phyloP scores from a whole-genome alignment of 1,140 invertebrate species.

The Neodiprion fabricii region DNA sequence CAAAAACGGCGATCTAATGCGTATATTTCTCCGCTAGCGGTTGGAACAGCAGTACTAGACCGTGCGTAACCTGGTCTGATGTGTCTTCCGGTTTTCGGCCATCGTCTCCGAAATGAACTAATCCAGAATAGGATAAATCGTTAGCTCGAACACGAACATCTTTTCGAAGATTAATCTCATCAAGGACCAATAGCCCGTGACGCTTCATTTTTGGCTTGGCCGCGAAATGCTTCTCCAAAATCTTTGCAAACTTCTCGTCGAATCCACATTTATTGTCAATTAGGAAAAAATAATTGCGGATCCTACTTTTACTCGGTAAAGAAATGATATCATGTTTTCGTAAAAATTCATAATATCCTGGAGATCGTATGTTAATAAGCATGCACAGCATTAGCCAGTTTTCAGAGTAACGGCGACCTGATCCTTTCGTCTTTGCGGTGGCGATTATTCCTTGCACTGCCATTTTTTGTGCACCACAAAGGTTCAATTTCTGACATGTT shows the following conservation, averaged over 20 bases:
- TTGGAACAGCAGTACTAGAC: constrained; percentile 26
- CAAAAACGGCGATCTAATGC: constrained; percentile 29
- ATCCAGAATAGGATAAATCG: constrained; percentile 19
- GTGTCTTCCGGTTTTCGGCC: not conserved
- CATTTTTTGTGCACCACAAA: not conserved
- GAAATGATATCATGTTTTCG: not conserved
- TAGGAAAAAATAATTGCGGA: constrained; percentile 11
- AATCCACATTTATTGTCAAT: constrained; percentile 23
- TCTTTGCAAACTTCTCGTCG: constrained; percentile 24
- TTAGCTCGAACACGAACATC: constrained; percentile 18
- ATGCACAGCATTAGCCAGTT: constrained; percentile 11
- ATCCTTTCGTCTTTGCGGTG: not conserved
- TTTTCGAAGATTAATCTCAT: constrained; percentile 25
- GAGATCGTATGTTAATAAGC: not conserved
- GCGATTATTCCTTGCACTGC: not conserved
- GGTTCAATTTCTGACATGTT: not conserved
- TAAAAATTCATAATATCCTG: not conserved
- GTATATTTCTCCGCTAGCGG: constrained; percentile 18
- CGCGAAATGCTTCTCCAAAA: constrained; percentile 20
- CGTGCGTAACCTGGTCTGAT: constrained; percentile 25
- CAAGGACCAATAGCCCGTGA: constrained; percentile 25
- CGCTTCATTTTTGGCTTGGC: constrained; percentile 1
- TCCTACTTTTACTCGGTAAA: not conserved
- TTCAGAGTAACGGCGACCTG: not conserved
- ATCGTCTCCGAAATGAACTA: constrained; percentile 25